Conservation (phyloP, 2,797 vertebrate genomes). For the Setipinna tenuifilis region DNA sequence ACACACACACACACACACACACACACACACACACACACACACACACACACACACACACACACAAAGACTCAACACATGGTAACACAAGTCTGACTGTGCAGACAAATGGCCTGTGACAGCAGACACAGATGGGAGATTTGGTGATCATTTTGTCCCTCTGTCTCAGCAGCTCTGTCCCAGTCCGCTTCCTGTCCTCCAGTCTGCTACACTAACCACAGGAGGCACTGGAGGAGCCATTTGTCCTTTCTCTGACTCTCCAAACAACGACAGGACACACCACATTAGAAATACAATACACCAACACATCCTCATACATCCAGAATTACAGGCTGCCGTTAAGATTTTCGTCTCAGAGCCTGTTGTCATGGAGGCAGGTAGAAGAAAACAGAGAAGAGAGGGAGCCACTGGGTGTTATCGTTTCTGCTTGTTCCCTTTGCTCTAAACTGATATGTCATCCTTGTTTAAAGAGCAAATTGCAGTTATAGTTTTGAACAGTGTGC, state of each 20-base stretch:
- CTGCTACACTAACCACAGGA: neutral
- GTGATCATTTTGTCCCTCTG: conserved; percentile 19
- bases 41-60: neutral
- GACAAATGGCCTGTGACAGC: neutral
- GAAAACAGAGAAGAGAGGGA: neutral
- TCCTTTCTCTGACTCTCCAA: neutral
- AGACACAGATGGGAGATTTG: conserved; percentile 18
- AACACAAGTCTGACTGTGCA: conserved; percentile 15
- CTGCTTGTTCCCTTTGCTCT: neutral
- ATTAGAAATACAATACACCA: neutral
- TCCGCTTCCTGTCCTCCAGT: neutral
- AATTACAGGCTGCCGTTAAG: neutral
- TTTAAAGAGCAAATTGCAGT: conserved; percentile 11
- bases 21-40: too few species aligned
- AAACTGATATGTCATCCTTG: neutral
- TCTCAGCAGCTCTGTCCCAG: neutral
- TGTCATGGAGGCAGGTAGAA: conserved; percentile 10
- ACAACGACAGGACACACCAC: neutral
- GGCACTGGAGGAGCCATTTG: neutral
- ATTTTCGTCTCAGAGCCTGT: neutral
- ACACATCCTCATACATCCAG: neutral
- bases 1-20: neutral
- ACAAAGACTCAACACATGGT: neutral
- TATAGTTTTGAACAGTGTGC: neutral
- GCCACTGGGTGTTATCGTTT: neutral